These are phyloP conservation scores for Sebastiscus albofasciatus DNA, from an alignment of 2,797 vertebrate species.

Conservation along the genomic window DNA sequence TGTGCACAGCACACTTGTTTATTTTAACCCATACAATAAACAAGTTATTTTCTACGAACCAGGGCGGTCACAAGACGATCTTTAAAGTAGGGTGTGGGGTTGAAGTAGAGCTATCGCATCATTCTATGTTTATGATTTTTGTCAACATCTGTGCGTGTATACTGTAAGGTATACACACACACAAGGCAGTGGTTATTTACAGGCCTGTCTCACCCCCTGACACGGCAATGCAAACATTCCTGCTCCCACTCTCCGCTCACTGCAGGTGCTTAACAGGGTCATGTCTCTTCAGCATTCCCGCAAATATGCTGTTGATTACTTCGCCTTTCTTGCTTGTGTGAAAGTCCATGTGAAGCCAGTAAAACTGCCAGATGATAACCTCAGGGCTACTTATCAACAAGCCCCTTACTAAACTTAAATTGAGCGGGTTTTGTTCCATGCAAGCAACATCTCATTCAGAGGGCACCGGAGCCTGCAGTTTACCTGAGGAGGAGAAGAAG, in stretches of 20 bases:
- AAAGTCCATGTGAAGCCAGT: background rate
- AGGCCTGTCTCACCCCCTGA: background rate
- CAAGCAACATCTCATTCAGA: constrained; percentile 34
- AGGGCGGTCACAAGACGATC: background rate
- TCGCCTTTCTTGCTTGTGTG: background rate
- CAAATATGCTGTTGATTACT: background rate
- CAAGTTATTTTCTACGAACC: constrained; percentile 29
- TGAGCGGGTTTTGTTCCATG: constrained; percentile 18
- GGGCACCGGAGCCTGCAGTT: constrained; percentile 54
- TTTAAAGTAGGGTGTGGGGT: background rate
- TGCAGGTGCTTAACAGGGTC: background rate
- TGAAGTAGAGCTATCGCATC: background rate
- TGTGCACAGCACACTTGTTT: constrained; percentile 8
- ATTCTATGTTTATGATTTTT: constrained; percentile 4
- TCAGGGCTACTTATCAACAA: background rate
- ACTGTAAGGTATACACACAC: background rate
- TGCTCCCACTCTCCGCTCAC: background rate
- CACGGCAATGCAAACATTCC: background rate
- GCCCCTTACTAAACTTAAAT: constrained; percentile 4
- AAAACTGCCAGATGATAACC: background rate
- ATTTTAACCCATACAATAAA: constrained; percentile 37
- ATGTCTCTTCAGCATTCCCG: background rate
- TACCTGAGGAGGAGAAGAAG: constrained; percentile 68
- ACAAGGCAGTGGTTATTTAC: background rate
- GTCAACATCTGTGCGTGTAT: background rate